These are phyloP conservation scores for Tupaia tana DNA, from an alignment of 2,113 vertebrate genomes.

Conservation along the genomic window DNA sequence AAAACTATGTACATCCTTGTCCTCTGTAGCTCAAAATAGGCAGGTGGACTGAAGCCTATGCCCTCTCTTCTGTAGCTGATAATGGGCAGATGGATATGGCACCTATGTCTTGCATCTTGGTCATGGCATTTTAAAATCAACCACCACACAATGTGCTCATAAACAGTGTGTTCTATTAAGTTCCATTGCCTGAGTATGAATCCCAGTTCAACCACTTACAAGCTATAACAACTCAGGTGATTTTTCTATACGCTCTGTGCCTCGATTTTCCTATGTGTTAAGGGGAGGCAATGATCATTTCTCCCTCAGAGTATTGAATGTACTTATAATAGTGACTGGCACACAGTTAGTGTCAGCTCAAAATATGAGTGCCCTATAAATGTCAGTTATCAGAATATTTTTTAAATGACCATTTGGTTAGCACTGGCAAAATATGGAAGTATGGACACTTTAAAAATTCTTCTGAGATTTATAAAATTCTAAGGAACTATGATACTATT, in stretches of 20 bases:
- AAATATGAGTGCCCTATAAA: background rate
- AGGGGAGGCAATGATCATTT: background rate
- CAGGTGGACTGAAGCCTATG: background rate
- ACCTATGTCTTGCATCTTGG: too few species aligned
- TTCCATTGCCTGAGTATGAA: background rate
- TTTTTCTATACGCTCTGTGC: background rate
- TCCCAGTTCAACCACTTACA: background rate
- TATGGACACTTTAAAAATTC: background rate
- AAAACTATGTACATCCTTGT: background rate
- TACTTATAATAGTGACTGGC: background rate
- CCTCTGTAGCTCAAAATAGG: background rate
- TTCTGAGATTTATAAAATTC: background rate
- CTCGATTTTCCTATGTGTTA: background rate
- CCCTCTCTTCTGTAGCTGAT: background rate
- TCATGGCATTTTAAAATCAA: background rate
- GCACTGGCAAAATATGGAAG: background rate
- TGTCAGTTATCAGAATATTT: background rate
- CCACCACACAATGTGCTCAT: background rate
- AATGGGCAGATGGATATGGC: fast-evolving
- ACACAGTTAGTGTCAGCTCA: background rate
- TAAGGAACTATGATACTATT: background rate
- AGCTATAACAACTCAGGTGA: background rate
- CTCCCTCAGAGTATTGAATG: background rate
- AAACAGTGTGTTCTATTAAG: background rate
- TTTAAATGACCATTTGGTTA: background rate